Evolutionary conservation across 1,140 invertebrate genomes (phyloP).

Genomic region (Myzus persicae): DNA sequence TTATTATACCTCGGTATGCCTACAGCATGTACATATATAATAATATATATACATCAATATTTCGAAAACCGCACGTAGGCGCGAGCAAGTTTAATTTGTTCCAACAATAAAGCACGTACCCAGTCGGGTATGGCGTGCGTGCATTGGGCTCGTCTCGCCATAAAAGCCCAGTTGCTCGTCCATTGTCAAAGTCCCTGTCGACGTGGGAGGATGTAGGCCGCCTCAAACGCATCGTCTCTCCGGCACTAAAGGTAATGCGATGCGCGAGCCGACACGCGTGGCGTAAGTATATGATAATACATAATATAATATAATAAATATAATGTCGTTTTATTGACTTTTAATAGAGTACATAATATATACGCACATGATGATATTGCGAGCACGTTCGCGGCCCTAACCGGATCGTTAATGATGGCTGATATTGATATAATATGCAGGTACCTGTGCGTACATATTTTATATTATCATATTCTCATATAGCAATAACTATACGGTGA

Average conservation of each 20-base stretch:
- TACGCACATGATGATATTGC: no score
- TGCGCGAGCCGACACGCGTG: not conserved
- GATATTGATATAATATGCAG: no score
- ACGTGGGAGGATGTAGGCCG: constrained; percentile 20
- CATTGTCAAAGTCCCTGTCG: constrained; percentile 3
- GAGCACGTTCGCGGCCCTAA: constrained; percentile 38
- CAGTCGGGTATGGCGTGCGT: not conserved
- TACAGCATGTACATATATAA: no score
- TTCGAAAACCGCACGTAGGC: not conserved
- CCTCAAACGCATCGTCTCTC: not conserved
- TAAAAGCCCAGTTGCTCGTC: not conserved
- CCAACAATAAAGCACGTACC: constrained; percentile 11
- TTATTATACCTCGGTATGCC: no score
- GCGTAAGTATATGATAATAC: not conserved
- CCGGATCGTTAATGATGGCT: not conserved
- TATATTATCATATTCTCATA: constrained; percentile 15
- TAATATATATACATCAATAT: not conserved
- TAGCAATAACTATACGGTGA: not conserved
- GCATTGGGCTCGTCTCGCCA: no score
- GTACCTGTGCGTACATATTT: not conserved
- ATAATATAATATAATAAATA: not conserved
- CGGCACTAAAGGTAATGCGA: not conserved
- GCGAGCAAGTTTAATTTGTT: not conserved
- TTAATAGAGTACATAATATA: no score
- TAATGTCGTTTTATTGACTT: no score